Evolutionary conservation across 2,888 invertebrate species (phyloP), one percentile per base, ranked within the genome.

Genomic region (Invenusta paracnida): DNA sequence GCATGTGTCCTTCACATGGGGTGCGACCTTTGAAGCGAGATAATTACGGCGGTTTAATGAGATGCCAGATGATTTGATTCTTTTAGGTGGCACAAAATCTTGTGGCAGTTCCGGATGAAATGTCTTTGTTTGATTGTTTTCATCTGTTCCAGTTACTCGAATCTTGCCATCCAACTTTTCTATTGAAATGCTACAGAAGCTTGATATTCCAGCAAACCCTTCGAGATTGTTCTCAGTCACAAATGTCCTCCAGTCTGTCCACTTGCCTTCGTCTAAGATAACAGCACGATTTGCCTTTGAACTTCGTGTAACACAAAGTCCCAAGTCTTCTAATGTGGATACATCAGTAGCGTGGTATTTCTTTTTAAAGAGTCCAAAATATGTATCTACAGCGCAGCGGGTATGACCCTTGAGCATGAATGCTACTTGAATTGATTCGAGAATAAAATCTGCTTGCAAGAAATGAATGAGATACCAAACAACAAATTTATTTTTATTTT

Each of bases 401-500:
- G 82, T 82, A 23, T 82, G 82, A 11, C 82, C 82, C 17, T 30
- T 29, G 17, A 30, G 82, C 82, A 82, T 82, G 30, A 82, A 82
- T 2, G 30, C 82, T 17, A 82, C 5, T 82, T 82, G n/a, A 23
- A 82, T 82, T 29, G 29, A 30, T 82, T 82, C 30, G 5, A 82
- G 82, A 30, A 30, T 29, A 23, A 29, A 17, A 82, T 29, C 5
- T 27, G 2, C 30, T 2, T 11, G 82, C 17, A 82, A 29, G 30
- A 82, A 30, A 30, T 82, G 31, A 11, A 82, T 82, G 5, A 82
- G 31, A 23, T 30, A 82, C 82, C 82, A 82, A 27, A 82, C 5
- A 82, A 82, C 82, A 30, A 82, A 82, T 82, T 82, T 82, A 82
- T 82, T 82, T 28, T 82, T 82, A 30, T 82, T 82, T 82, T 82